Conservation (phyloP, 2,113 vertebrate species). For the Falco punctatus region DNA sequence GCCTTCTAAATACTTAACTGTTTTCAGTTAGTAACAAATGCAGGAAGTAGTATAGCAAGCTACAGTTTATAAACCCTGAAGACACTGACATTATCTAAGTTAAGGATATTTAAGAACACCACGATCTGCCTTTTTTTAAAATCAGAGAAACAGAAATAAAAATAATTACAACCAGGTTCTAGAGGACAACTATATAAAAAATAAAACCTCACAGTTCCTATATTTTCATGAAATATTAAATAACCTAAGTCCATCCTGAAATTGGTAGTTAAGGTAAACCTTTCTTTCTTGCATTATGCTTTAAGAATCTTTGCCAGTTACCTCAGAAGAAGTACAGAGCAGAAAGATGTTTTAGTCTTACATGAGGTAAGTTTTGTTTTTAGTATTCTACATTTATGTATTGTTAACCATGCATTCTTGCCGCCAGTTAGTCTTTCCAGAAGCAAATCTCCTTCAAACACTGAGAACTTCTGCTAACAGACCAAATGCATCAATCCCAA, state of each 20-base stretch:
- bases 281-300: not conserved
- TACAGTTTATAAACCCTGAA: not conserved
- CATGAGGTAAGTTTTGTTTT: not conserved
- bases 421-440: not conserved
- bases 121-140: not conserved
- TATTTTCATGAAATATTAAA: not conserved
- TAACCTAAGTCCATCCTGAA: not conserved
- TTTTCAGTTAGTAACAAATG: not conserved
- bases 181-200: not conserved
- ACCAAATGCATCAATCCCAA: not conserved
- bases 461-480: not conserved
- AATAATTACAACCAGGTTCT: not conserved
- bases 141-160: not conserved
- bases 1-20: not conserved
- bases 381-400: not conserved
- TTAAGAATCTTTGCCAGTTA: not conserved
- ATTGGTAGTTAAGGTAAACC: not conserved
- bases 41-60: not conserved
- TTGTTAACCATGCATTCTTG: not conserved
- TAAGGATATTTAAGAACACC: not conserved
- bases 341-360: not conserved
- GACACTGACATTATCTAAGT: not conserved
- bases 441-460: not conserved
- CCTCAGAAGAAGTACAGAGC: not conserved
- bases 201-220: not conserved